phyloP scores from a whole-genome alignment of 2,888 invertebrate species.

The Habrosyne pyritoides region DNA sequence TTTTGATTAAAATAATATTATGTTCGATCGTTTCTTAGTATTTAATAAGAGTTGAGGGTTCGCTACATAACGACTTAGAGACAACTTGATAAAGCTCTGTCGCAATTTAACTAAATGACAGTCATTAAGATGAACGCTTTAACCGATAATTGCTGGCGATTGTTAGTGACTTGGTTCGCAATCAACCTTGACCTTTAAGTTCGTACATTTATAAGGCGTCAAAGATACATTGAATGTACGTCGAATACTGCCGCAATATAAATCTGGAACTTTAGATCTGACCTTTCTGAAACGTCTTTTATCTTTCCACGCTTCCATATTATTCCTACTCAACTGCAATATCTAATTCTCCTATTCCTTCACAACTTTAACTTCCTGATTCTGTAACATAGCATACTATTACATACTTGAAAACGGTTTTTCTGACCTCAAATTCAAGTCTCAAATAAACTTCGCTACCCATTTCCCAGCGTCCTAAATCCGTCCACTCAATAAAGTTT shows the following conservation, averaged over 20 bases:
- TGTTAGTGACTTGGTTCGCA: slow-evolving; percentile 7
- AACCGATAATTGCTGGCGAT: background rate
- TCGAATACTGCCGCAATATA: background rate
- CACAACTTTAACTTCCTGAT: no score
- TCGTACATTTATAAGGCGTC: background rate
- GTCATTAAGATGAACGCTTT: background rate
- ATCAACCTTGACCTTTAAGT: slow-evolving; percentile 1
- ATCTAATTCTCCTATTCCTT: no score
- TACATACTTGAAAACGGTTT: no score
- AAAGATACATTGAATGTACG: background rate
- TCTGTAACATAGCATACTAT: no score
- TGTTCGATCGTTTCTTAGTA: no score
- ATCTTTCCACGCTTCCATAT: background rate
- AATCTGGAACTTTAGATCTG: background rate
- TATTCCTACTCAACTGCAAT: no score
- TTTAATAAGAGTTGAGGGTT: no score
- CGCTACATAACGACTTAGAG: background rate
- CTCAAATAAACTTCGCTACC: slow-evolving; percentile 7
- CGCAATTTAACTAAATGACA: slow-evolving; percentile 1
- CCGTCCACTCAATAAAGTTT: slow-evolving; percentile 13
- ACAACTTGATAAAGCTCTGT: background rate
- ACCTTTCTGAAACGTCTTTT: background rate
- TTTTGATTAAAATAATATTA: no score
- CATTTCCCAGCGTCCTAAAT: slow-evolving; percentile 24
- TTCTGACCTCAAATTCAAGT: background rate